Evolutionary conservation across 2,797 vertebrate species (phyloP).

Genomic region (Euphonia xanthogaster): DNA sequence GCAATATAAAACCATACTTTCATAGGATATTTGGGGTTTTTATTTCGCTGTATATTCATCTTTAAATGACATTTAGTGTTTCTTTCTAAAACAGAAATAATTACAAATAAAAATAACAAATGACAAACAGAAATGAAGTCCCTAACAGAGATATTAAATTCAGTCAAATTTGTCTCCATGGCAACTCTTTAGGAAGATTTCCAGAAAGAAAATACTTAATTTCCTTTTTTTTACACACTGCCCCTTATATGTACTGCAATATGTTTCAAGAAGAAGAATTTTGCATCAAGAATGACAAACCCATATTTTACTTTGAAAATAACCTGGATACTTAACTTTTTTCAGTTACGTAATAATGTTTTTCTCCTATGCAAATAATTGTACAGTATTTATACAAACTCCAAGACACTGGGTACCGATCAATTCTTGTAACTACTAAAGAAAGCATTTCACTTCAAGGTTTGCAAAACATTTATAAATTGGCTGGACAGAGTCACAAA

Average conservation of each 20-base stretch:
- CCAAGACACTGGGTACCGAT: not conserved
- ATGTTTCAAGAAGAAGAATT: not conserved
- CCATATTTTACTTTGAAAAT: not conserved
- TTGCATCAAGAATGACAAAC: not conserved
- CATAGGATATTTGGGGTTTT: not conserved
- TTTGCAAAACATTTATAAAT: constrained; percentile 36
- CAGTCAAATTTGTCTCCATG: not conserved
- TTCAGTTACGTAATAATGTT: not conserved
- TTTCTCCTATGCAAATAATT: not conserved
- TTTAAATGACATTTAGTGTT: not conserved
- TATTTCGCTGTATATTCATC: not conserved
- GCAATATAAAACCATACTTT: not conserved
- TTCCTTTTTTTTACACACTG: not conserved
- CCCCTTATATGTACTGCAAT: not conserved
- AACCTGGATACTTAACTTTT: not conserved
- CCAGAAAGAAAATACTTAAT: not conserved
- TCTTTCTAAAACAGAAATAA: not conserved
- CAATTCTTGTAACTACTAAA: not conserved
- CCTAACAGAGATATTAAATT: not conserved
- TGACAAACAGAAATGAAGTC: not conserved
- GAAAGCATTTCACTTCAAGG: constrained; percentile 15
- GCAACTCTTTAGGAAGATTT: not conserved
- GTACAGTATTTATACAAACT: not conserved
- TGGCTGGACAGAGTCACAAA: constrained; percentile 56
- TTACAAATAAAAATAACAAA: not conserved